Percentiles rank a stretch among this genome's conserved stretches.
Conservation (phyloP, 2,113 vertebrate genomes). For the Cryptomyrus ogoouensis region DNA sequence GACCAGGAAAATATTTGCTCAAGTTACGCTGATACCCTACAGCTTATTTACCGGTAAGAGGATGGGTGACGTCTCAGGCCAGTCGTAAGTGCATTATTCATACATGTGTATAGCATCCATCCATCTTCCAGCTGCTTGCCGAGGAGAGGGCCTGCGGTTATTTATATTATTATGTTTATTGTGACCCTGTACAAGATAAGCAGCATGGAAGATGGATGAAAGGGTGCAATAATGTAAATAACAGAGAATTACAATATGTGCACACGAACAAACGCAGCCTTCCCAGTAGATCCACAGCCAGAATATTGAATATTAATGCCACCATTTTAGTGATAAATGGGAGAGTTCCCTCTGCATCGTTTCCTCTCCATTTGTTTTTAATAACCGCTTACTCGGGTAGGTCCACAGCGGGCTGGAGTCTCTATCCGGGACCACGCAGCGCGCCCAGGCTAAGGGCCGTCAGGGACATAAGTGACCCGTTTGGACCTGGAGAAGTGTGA, state of each 20-base stretch:
- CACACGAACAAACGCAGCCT: neutral
- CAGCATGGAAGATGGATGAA: neutral
- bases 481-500: neutral
- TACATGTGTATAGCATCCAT: neutral
- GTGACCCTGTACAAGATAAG: neutral
- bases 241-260: neutral
- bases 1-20: neutral
- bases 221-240: neutral
- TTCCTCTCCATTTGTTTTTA: neutral
- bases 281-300: neutral
- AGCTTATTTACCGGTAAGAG: conserved; percentile 39
- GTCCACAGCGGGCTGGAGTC: neutral
- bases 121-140: neutral
- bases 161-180: neutral
- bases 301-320: neutral
- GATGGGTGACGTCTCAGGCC: neutral
- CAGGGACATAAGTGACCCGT: neutral
- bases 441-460: no score
- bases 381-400: neutral
- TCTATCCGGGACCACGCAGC: neutral
- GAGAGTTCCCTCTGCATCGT: neutral
- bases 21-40: neutral
- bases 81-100: neutral
- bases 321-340: neutral
- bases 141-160: neutral